These are phyloP conservation scores for Clunio marinus DNA, from an alignment of 2,888 invertebrate species.

Conservation along the genomic window DNA sequence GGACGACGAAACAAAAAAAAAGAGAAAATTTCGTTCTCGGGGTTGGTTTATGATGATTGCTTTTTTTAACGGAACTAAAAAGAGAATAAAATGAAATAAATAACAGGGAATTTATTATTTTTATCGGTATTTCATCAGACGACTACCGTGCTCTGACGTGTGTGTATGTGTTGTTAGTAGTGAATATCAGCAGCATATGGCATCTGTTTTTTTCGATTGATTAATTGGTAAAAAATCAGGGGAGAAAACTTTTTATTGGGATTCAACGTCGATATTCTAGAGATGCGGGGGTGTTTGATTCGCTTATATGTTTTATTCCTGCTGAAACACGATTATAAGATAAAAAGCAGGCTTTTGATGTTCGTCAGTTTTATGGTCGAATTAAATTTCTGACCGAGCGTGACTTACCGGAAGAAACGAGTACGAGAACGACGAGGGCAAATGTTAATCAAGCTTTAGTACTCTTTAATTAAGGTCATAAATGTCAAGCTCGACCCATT, in stretches of 20 bases:
- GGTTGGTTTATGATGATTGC: slow-evolving; percentile 36
- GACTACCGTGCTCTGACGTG: neutral
- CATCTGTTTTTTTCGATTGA: slow-evolving; percentile 10
- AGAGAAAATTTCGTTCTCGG: slow-evolving; percentile 13
- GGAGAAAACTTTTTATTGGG: slow-evolving; percentile 8
- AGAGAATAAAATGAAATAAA: neutral
- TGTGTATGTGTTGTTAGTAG: neutral
- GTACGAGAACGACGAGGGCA: neutral
- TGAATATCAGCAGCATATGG: slow-evolving; percentile 28
- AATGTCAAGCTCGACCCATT: slow-evolving; percentile 24
- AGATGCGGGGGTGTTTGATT: neutral
- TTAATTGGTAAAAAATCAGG: slow-evolving; percentile 35
- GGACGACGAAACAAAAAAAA: neutral
- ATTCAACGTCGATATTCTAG: neutral
- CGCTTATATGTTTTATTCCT: neutral
- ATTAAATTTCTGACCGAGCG: slow-evolving; percentile 7
- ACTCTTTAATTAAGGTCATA: slow-evolving; percentile 35
- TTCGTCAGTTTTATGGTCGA: neutral
- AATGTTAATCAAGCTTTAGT: slow-evolving; percentile 27
- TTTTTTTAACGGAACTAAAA: slow-evolving; percentile 10
- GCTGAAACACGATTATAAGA: neutral
- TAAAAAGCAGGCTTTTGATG: neutral
- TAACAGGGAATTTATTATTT: slow-evolving; percentile 28
- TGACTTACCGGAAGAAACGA: slow-evolving; percentile 11
- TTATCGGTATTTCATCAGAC: slow-evolving; percentile 28